Evolutionary conservation across 2,113 vertebrate species (phyloP), one percentile per base, ranked within the genome.

Genomic region (Lanius collurio): DNA sequence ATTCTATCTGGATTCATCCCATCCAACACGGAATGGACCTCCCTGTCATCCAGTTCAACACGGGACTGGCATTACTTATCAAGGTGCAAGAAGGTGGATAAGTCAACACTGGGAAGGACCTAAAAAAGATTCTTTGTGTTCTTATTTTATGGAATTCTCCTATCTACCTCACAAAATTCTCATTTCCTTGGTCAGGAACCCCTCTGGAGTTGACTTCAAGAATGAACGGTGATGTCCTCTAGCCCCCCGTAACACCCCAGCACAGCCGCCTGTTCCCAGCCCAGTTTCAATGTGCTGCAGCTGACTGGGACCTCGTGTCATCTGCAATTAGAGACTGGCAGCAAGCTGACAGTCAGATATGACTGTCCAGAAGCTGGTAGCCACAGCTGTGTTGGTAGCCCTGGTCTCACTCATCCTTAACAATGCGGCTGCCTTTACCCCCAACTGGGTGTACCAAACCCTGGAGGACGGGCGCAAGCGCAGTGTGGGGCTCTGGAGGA

Each of bases 191-290:
- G 49, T 74, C 56, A 59, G 94, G 86, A 95, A 52, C 80, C 70
- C 69, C 56, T 67, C 73, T 81, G 93, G 93, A 84, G 39, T 65
- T 56, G 81, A 91, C 96, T 97, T 97, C 95, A 97, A 99, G 98
- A 98, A 99, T 99, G 99, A 99, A 98, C 93, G 99, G 98, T 96
- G 99, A 99, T 99, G 99, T 99, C 93, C 99, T 99, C 98, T 99
- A 99, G 99, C 97, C 94, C 46, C 89, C 73, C 19, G 11, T 97
- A 94, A 98, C 96, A 82, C 47, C 94, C 53, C 89, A 62, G 82
- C 28, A 2, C 63, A 62, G 76, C 84, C 2, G 23, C 87, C 85
- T 69, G 53, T 37, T 79, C 56, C 67, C 28, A 76, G 92, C 49
- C 91, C 88, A 39, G 52, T 49, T 90, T 89, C 92, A 90, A 96